Conservation (phyloP, 2,113 vertebrate genomes). For the Pica pica region DNA sequence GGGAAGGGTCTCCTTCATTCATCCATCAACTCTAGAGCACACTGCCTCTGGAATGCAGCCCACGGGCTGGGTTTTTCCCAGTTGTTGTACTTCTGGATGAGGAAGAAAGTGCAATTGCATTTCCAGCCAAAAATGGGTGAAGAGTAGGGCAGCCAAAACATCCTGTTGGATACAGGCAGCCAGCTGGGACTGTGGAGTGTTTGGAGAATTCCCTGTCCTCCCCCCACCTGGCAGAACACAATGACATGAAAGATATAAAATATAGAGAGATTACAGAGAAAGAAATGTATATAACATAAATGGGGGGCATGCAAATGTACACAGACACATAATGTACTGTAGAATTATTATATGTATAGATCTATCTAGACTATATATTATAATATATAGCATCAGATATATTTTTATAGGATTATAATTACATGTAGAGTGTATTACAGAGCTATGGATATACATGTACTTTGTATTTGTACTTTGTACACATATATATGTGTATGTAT, state of each 20-base stretch:
- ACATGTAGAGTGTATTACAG: background rate
- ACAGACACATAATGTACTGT: background rate
- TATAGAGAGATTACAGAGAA: background rate
- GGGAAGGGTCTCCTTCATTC: slow-evolving; percentile 35
- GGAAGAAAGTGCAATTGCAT: background rate
- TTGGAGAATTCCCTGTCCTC: background rate
- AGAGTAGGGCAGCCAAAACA: background rate
- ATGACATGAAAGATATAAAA: background rate
- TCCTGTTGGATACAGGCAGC: background rate
- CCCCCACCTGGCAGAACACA: background rate
- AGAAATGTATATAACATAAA: background rate
- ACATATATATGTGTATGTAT: background rate
- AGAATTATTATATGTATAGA: background rate
- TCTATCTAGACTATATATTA: too few species aligned
- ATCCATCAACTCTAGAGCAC: slow-evolving; percentile 11
- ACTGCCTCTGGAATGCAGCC: slow-evolving; percentile 27
- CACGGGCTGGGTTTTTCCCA: slow-evolving; percentile 1
- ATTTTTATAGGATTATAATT: background rate
- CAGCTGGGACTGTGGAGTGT: background rate
- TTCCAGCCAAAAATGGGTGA: slow-evolving; percentile 23
- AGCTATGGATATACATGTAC: background rate
- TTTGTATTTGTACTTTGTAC: background rate
- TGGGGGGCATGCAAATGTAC: background rate
- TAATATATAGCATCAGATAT: too few species aligned
- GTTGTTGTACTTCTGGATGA: background rate